These are phyloP conservation scores for Rhincodon typus DNA, from an alignment of 2,797 vertebrate genomes.

Conservation along the genomic window DNA sequence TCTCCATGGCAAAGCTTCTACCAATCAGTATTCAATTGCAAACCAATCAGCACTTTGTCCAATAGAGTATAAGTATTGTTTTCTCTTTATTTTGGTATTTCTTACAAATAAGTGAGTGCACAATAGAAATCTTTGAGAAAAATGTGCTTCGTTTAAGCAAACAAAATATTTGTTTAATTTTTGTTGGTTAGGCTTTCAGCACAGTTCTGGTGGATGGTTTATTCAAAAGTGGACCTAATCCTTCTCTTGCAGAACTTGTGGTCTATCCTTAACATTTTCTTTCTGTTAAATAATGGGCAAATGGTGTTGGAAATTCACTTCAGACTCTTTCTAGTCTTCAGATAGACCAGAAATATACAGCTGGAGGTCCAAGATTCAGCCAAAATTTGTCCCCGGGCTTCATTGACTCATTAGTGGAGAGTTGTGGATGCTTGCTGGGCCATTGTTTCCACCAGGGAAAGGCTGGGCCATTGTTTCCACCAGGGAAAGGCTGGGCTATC, in stretches of 20 bases:
- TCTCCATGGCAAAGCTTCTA: too few relatives aligned
- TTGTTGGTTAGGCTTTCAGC: not conserved
- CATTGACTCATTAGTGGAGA: too few relatives aligned
- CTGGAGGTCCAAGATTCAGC: not conserved
- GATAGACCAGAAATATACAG: not conserved
- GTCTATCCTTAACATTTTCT: not conserved
- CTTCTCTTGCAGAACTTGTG: not conserved
- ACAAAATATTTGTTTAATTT: not conserved
- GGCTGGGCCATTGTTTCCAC: too few relatives aligned
- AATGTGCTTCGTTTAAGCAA: too few relatives aligned
- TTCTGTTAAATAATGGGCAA: not conserved
- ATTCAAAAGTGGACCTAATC: not conserved
- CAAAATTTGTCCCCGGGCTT: not conserved
- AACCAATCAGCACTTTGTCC: too few relatives aligned
- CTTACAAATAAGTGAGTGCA: too few relatives aligned
- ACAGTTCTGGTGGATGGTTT: not conserved
- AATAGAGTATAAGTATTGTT: too few relatives aligned
- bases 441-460: not conserved
- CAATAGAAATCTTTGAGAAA: too few relatives aligned
- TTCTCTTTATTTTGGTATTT: too few relatives aligned
- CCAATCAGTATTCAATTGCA: too few relatives aligned
- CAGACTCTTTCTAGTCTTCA: not conserved
- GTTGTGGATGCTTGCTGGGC: too few relatives aligned
- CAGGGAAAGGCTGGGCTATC: too few relatives aligned
- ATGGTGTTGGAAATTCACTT: not conserved